phyloP scores from a whole-genome alignment of 1,140 invertebrate genomes.

The Drosophila nigrodunni region DNA sequence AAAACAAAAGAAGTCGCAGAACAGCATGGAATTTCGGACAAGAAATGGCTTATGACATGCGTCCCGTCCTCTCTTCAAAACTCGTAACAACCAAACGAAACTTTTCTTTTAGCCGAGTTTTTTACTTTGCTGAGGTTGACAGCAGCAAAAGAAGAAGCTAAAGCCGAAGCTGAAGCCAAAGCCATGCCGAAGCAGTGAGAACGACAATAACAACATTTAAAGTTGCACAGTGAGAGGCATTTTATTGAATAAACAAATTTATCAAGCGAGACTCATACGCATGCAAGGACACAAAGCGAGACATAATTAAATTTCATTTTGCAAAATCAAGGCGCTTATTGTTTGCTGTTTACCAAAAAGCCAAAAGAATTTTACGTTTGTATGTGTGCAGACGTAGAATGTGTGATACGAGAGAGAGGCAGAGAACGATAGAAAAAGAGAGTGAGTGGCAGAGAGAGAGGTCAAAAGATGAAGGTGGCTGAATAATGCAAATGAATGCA shows the following conservation, averaged over 20 bases:
- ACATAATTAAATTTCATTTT: slow-evolving; percentile 76
- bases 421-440: neutral
- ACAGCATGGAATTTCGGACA: slow-evolving; percentile 26
- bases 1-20: slow-evolving; percentile 44
- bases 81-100: slow-evolving; percentile 61
- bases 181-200: slow-evolving; percentile 3
- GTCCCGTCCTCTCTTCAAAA: neutral
- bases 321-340: slow-evolving; percentile 76
- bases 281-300: slow-evolving; percentile 38
- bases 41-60: slow-evolving; percentile 51
- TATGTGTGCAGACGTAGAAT: neutral
- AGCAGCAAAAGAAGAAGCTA: slow-evolving; percentile 26
- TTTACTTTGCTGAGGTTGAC: slow-evolving; percentile 63
- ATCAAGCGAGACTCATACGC: slow-evolving; percentile 45
- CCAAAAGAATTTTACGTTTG: slow-evolving; percentile 28
- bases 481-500: slow-evolving; percentile 33
- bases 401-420: neutral
- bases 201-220: slow-evolving; percentile 59
- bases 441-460: neutral
- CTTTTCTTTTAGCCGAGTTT: slow-evolving; percentile 72
- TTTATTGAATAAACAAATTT: slow-evolving; percentile 79
- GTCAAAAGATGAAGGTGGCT: neutral
- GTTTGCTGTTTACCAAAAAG: slow-evolving; percentile 54
- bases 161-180: neutral
- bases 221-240: slow-evolving; percentile 41